Percentiles rank a stretch among this genome's conserved stretches.
Evolutionary conservation across 2,888 invertebrate genomes (phyloP).

Genomic region (Hypomecis atomaria): DNA sequence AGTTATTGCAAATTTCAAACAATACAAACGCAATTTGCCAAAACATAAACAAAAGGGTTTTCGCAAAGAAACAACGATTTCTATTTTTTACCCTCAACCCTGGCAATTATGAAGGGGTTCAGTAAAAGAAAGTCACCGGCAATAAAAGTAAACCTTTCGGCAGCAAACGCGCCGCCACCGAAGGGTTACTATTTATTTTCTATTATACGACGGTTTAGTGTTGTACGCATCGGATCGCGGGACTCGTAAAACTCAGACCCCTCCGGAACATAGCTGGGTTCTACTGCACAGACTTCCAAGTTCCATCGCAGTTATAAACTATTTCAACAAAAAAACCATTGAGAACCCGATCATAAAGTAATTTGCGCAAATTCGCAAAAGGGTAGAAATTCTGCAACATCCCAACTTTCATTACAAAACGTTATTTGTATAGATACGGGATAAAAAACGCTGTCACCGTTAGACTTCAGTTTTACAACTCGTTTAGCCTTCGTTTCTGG

Average conservation of each 20-base stretch:
- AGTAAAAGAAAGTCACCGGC: constrained; percentile 75
- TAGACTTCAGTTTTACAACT: constrained; percentile 67
- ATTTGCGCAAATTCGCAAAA: constrained; percentile 84
- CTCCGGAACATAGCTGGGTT: constrained; percentile 59
- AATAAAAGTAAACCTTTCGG: constrained; percentile 83
- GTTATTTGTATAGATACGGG: constrained; percentile 62
- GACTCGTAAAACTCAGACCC: constrained; percentile 60
- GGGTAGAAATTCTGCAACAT: constrained; percentile 71
- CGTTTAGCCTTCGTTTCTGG: constrained; percentile 52
- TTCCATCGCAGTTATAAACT: constrained; percentile 70
- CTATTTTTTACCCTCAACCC: constrained; percentile 67
- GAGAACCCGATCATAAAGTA: constrained; percentile 77
- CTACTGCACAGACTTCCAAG: constrained; percentile 47
- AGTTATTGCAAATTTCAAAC: constrained; percentile 47
- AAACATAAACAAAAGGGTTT: constrained; percentile 61
- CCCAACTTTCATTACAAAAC: constrained; percentile 69
- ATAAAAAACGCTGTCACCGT: constrained; percentile 60
- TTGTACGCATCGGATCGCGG: constrained; percentile 60
- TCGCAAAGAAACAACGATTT: constrained; percentile 61
- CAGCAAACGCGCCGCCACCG: constrained; percentile 75
- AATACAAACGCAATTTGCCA: constrained; percentile 51
- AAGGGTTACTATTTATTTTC: constrained; percentile 80
- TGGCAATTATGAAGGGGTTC: constrained; percentile 78
- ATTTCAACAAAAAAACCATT: constrained; percentile 65
- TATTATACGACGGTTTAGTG: constrained; percentile 72